Evolutionary conservation across 1,140 invertebrate genomes (phyloP), one percentile per base, ranked within the genome.

Genomic region (Ceratosolen solmsi): DNA sequence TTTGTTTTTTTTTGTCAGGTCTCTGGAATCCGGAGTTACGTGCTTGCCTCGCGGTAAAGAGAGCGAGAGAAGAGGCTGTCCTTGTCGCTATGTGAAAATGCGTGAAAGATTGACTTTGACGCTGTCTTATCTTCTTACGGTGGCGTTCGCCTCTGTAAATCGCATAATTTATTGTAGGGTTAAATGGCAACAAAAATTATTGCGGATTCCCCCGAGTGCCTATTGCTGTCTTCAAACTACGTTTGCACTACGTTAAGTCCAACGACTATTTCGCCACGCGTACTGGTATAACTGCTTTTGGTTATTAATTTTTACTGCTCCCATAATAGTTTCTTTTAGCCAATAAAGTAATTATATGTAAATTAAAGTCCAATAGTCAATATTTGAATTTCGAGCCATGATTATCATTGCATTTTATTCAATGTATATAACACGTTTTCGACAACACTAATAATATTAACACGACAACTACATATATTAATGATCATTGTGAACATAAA

Each of bases 151-250:
- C 33, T 22, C 17, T 22, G 46, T 65, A 36, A 78, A 51, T 30
- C 2, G 17, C 22, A 54, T 65, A 65, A 81, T 81, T 81, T 81
- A 81, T 70, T 75, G 46, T 36, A 38, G 54, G 54, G 54, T 72
- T 65, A 36, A 80, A 74, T 30, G 41, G 22, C 54, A 54, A 77
- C 54, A 9, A 51, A 51, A 79, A 36, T 77, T 22, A 65, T 65
- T 60, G 58, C 58, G 38, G 70, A 46, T 33, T 49, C 33, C 71
- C 74, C 56, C 7, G 15, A 22, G 20, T 49, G 27, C 5, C 25
- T 27, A 46, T 76, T 77, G 25, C 36, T 41, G 51, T 1, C 36
- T 75, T 30, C 17, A 54, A 73, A 33, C 30, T 1, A 73, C 9
- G 30, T 13, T 54, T 3, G 9, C 9, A 63, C 60, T 63, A 17